Evolutionary conservation across 1,140 invertebrate species (phyloP).

Genomic region (Steinernema feltiae): DNA sequence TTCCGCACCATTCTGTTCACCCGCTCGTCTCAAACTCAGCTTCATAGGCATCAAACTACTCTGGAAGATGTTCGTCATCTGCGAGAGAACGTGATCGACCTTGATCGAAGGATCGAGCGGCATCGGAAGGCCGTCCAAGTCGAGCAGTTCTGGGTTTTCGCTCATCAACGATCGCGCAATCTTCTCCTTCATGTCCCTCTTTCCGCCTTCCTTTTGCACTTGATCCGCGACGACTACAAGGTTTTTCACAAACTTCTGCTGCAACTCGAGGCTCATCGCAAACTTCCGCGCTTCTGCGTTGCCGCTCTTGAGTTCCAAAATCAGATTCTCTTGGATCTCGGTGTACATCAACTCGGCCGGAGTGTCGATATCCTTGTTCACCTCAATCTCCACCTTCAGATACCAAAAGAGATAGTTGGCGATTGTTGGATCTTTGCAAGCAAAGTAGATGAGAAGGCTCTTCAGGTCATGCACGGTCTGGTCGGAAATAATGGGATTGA

Average conservation of each 20-base stretch:
- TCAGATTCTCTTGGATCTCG: constrained; percentile 32
- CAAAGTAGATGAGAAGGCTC: not conserved
- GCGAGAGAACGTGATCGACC: constrained; percentile 69
- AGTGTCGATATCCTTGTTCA: constrained; percentile 38
- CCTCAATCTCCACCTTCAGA: constrained; percentile 55
- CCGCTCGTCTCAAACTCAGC: constrained; percentile 70
- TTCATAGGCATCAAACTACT: constrained; percentile 94
- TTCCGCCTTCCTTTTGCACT: constrained; percentile 83
- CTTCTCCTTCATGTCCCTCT: constrained; percentile 75
- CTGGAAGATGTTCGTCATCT: constrained; percentile 82
- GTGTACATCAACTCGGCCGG: constrained; percentile 38
- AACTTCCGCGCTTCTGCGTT: not conserved
- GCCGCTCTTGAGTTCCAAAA: constrained; percentile 15
- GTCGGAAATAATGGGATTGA: too few species aligned
- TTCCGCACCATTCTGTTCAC: constrained; percentile 18
- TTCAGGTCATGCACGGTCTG: not conserved
- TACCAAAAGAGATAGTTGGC: constrained; percentile 47
- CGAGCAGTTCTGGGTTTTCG: constrained; percentile 76
- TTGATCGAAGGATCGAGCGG: constrained; percentile 76
- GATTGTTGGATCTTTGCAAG: constrained; percentile 14
- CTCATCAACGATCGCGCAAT: constrained; percentile 25
- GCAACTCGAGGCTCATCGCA: not conserved
- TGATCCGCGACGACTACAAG: constrained; percentile 80
- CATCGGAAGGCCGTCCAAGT: constrained; percentile 84
- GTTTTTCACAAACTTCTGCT: constrained; percentile 71